These are phyloP conservation scores for Dicrurus megarhynchus DNA, from an alignment of 2,113 vertebrate genomes.

Conservation along the genomic window DNA sequence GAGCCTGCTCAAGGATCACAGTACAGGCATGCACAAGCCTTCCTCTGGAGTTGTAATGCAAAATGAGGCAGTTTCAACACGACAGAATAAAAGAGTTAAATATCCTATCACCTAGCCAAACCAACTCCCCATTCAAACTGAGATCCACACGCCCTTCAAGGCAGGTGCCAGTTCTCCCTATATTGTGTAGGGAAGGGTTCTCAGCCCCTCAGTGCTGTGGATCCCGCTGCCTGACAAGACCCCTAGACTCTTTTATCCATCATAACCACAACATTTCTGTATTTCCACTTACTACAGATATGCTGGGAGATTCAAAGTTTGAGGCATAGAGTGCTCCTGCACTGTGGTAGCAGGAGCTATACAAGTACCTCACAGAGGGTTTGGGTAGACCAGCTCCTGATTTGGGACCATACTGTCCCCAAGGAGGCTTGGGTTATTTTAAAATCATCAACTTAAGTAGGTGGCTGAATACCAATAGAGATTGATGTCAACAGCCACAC, in stretches of 20 bases:
- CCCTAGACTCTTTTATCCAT: not conserved
- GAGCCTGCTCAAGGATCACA: not conserved
- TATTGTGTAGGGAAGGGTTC: not conserved
- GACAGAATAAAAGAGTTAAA: not conserved
- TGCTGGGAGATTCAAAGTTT: not conserved
- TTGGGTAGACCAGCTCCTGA: not conserved
- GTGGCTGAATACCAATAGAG: not conserved
- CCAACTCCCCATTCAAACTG: not conserved
- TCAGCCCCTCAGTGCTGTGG: not conserved
- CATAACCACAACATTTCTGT: rapidly evolving
- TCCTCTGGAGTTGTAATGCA: not conserved
- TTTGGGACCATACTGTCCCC: not conserved
- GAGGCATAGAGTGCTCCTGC: not conserved
- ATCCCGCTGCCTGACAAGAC: not conserved
- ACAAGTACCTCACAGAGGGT: not conserved
- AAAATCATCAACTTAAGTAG: not conserved
- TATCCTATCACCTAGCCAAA: not conserved
- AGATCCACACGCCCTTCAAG: not conserved
- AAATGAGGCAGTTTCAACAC: not conserved
- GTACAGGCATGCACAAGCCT: not conserved
- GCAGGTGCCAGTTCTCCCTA: not conserved
- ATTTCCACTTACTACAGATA: not conserved
- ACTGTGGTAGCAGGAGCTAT: not conserved
- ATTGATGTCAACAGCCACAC: not conserved
- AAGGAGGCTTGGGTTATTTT: not conserved